Base-by-base conservation (phyloP, 2,113 vertebrate genomes). In the Neogale vison region DNA sequence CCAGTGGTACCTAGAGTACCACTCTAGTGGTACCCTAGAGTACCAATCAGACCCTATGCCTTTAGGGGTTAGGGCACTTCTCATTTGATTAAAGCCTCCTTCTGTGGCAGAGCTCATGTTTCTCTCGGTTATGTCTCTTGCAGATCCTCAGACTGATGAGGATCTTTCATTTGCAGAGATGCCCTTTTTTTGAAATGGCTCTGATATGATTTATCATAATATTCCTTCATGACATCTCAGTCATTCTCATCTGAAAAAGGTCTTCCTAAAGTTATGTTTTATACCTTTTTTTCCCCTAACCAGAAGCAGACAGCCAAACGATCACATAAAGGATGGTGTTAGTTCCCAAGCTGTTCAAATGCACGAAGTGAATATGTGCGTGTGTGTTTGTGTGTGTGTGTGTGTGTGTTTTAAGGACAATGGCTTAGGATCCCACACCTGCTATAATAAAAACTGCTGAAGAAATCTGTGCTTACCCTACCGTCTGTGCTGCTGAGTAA, bases 221-320 rank as follows among this genome's bases (percentile, higher is more conserved):
- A 93, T 84, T 71, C 97, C 97, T 97, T 98, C 94, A 97, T 97
- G 96, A 96, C 86, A 90, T 94, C 0, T 87, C 65, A 9, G 95
- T 98, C 96, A 96, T 97, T 98, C 71, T 98, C 83, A 77, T 97
- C 93, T 97, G 90, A 93, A 91, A 74, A 98, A 98, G 95, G 81
- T 83, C 94, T 97, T 95, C 95, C 95, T 93, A 15, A 90, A 98
- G 92, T 96, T 57, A 1, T 20, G 0, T 67, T 95, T 94, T 96
- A 61, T 83, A 88, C 71, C 79, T 96, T n/a, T 95, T 93, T 90
- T 90, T 87, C 74, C 98, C 93, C 84, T 95, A 97, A 95, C 59
- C 4, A 97, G 93, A 96, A 97, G 65, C 84, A 97, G 97, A 97
- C 96, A 98, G 96, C 88, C 90, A 93, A 98, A 96, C 96, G 94